Evolutionary conservation across 2,888 invertebrate species (phyloP).

Genomic region (Troilus luridus): DNA sequence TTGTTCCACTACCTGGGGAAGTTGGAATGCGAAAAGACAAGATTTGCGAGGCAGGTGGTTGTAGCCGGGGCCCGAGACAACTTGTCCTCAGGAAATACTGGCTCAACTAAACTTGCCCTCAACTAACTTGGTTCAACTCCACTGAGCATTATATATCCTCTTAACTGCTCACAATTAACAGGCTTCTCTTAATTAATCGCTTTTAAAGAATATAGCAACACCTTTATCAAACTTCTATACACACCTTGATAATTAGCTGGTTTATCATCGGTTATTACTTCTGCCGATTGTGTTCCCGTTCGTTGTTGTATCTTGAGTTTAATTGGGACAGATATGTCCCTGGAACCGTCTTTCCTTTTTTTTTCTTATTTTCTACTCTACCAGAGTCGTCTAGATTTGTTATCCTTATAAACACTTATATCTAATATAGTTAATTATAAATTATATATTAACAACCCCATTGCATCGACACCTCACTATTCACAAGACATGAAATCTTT

Average conservation of each 20-base stretch:
- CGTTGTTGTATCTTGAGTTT: neutral
- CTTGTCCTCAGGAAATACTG: slow-evolving; percentile 38
- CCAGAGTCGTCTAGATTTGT: too few relatives aligned
- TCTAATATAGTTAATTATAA: too few relatives aligned
- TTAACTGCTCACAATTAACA: slow-evolving; percentile 56
- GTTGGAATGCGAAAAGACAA: slow-evolving; percentile 38
- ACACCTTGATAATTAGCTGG: slow-evolving; percentile 15
- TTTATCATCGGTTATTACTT: neutral
- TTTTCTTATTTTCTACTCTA: too few relatives aligned
- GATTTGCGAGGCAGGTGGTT: slow-evolving; percentile 41
- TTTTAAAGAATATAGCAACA: slow-evolving; percentile 19
- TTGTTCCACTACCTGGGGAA: neutral
- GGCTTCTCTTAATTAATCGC: slow-evolving; percentile 47
- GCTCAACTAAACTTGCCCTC: slow-evolving; percentile 10
- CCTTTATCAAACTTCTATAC: slow-evolving; percentile 25
- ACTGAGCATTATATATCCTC: slow-evolving; percentile 53
- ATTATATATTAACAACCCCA: too few relatives aligned
- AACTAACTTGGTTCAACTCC: slow-evolving; percentile 48
- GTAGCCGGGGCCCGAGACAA: neutral
- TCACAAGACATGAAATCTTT: too few relatives aligned
- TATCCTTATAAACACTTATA: too few relatives aligned
- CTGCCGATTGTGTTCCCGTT: neutral
- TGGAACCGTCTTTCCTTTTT: too few relatives aligned
- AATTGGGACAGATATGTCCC: neutral
- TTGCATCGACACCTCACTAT: too few relatives aligned